Percentiles rank a stretch among this genome's conserved stretches.
phyloP scores from a whole-genome alignment of 2,888 invertebrate species.

The Sinodicranocentrus sp. region DNA sequence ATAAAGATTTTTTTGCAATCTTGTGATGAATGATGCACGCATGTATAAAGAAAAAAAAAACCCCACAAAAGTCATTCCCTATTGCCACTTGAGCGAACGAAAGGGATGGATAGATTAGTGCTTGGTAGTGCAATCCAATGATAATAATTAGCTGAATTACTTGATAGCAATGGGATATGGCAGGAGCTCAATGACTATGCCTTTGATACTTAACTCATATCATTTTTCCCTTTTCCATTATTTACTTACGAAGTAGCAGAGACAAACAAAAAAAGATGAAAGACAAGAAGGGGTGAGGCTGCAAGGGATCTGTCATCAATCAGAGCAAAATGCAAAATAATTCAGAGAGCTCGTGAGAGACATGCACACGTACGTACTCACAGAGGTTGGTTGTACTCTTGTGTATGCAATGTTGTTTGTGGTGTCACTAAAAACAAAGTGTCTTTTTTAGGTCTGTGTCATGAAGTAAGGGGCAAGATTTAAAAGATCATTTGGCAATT shows the following conservation, averaged over 20 bases:
- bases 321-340: slow-evolving; percentile 43
- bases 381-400: too few relatives aligned
- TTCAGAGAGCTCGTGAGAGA: too few relatives aligned
- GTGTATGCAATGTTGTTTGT: too few relatives aligned
- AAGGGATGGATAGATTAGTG: not conserved
- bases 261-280: too few relatives aligned
- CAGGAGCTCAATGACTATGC: too few relatives aligned
- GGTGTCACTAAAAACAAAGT: slow-evolving; percentile 14
- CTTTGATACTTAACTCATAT: too few relatives aligned
- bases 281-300: slow-evolving; percentile 53
- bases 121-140: slow-evolving; percentile 42
- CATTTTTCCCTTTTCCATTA: too few relatives aligned
- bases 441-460: slow-evolving; percentile 43
- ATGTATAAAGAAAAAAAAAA: too few relatives aligned
- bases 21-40: slow-evolving; percentile 15
- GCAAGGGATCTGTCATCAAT: slow-evolving; percentile 47
- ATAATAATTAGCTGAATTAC: slow-evolving; percentile 52
- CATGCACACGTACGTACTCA: too few relatives aligned
- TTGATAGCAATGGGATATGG: too few relatives aligned
- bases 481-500: slow-evolving; percentile 42
- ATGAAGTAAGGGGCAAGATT: slow-evolving; percentile 16
- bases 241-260: too few relatives aligned
- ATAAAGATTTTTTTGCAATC: slow-evolving; percentile 9
- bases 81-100: not conserved
- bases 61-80: not conserved